Base-by-base conservation (phyloP, 2,888 invertebrate species). In the Alloplasta piceator region DNA sequence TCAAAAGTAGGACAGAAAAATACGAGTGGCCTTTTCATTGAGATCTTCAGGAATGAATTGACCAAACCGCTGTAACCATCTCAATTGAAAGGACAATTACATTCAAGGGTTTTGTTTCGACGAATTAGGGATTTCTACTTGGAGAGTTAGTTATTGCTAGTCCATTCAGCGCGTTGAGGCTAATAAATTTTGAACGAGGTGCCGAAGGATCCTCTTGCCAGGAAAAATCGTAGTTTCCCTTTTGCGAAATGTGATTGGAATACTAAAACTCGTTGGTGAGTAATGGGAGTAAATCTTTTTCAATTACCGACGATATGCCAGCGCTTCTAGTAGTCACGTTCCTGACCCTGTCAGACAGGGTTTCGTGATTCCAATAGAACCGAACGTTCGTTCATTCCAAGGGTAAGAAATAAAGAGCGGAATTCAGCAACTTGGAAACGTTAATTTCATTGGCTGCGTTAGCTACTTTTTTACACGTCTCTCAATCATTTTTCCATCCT, bases 201-300 rank as follows among this genome's bases (percentile, higher is more conserved):
- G 43, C 43, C 10, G 10, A 43, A 43, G 43, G 43, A 26, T 26
- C 3, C 43, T 43, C 4, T 43, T 43, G 43, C 6, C 6, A 43
- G 10, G 43, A 43, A 43, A 43, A 6, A 6, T 43, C 10, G 43
- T 43, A 9, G 43, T n/a, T n/a, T n/a, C n/a, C n/a, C n/a, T n/a
- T n/a, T n/a, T n/a, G 43, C 26, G 4, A 43, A 43, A 43, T 6
- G 14, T 12, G 14, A 52, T 14, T 14, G 16, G 3, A 12, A 52
- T 7, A 52, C 6, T 52, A 14, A 52, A 7, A 16, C 6, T 52
- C 6, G 14, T 6, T 16, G 14, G 52, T 52, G 52, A 14, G 16
- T 52, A 52, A 52, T 52, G 52, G 52, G 26, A 26, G 52, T 52
- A 14, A 52, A 52, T 52, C 52, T 14, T 14, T 52, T 52, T 52